phyloP scores from a whole-genome alignment of 2,113 vertebrate genomes.

The Plotosus lineatus region DNA sequence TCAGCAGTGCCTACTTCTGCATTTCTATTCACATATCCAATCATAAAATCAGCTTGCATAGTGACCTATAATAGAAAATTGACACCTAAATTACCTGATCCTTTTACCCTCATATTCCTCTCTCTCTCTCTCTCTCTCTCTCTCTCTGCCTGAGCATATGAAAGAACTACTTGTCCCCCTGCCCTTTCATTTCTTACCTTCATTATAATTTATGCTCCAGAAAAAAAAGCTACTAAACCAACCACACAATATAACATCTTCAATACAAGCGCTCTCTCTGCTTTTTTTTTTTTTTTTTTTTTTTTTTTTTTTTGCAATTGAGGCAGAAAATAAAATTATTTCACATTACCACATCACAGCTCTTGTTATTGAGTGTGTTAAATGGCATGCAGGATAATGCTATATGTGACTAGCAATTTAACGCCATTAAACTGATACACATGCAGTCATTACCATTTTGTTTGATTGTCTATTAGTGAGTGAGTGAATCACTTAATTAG shows the following conservation, averaged over 20 bases:
- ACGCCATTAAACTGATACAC: background rate
- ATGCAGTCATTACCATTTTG: too few relatives aligned
- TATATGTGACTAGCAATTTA: background rate
- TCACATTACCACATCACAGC: background rate
- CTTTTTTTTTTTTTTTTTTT: background rate
- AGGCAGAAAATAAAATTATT: background rate
- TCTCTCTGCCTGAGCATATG: background rate
- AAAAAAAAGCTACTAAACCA: background rate
- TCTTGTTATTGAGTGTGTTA: background rate
- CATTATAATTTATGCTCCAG: background rate
- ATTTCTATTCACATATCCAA: background rate
- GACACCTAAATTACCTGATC: background rate
- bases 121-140: background rate
- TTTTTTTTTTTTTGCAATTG: background rate
- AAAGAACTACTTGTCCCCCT: background rate
- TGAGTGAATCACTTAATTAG: too few relatives aligned
- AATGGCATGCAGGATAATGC: background rate
- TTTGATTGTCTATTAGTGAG: too few relatives aligned
- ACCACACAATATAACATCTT: background rate
- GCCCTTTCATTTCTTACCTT: background rate
- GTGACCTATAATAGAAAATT: background rate
- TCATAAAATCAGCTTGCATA: background rate
- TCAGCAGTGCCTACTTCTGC: background rate
- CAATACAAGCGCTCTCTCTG: background rate
- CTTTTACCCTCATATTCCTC: background rate